These are phyloP conservation scores for sheep (Ovis aries) DNA, from an alignment of 2,113 vertebrate genomes.

Conservation along the genomic window ARS-UI_Ramb_v3.0 NC_056080.1:21879001-21879500, in stretches of 20 bases:
- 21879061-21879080: neutral
- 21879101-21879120: neutral
- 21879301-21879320: neutral
- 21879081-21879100: neutral
- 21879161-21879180: rapidly evolving
- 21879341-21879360: neutral
- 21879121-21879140: neutral
- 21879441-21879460: neutral
- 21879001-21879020: neutral
- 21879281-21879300: neutral
- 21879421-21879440: neutral
- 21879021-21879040: neutral
- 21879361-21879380: neutral
- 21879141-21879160: neutral
- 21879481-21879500: neutral
- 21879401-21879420: neutral
- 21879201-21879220: neutral
- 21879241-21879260: neutral
- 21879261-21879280: neutral
- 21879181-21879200: neutral
- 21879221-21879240: neutral
- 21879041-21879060: neutral
- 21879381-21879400: neutral
- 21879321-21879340: neutral
- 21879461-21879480: neutral